Conservation (phyloP, 2,113 vertebrate species). For the Andinoacara biseriatus region DNA sequence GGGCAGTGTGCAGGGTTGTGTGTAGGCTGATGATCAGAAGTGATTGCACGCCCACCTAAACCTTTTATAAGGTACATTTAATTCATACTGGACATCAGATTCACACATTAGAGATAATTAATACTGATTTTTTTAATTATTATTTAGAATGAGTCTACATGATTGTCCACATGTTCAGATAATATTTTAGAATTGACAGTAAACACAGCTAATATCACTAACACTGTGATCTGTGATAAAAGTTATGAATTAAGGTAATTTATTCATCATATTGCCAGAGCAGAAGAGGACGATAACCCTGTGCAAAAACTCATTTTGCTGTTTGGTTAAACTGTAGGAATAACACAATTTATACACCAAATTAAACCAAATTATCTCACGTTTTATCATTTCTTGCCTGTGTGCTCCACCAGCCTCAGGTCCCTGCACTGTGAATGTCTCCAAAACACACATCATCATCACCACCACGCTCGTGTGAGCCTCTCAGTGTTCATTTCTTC, state of each 20-base stretch:
- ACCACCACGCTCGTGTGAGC: constrained; percentile 5
- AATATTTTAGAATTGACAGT: not conserved
- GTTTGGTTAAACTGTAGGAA: constrained; percentile 10
- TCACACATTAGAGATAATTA: not conserved
- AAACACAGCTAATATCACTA: not conserved
- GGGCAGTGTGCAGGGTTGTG: not conserved
- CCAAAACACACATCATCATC: constrained; percentile 41
- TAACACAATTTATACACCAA: constrained; percentile 33
- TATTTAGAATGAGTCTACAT: not conserved
- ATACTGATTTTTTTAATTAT: not conserved
- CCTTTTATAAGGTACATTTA: not conserved
- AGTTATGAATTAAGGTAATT: not conserved
- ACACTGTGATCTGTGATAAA: not conserved
- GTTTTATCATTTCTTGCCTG: constrained; percentile 29
- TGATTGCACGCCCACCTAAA: not conserved
- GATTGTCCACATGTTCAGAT: not conserved
- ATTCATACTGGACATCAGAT: not conserved
- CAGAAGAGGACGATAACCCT: not conserved
- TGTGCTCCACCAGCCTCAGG: constrained; percentile 37
- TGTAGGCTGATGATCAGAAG: constrained; percentile 2
- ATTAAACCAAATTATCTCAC: constrained; percentile 47
- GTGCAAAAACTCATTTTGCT: constrained; percentile 12
- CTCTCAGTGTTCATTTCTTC: constrained; percentile 70
- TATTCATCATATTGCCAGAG: not conserved
- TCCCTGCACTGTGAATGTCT: constrained; percentile 22